Percentiles rank a stretch among this genome's conserved stretches.
These are phyloP conservation scores for Telmatochromis bifrenatus DNA, from an alignment of 2,113 vertebrate genomes.

Conservation along the genomic window DNA sequence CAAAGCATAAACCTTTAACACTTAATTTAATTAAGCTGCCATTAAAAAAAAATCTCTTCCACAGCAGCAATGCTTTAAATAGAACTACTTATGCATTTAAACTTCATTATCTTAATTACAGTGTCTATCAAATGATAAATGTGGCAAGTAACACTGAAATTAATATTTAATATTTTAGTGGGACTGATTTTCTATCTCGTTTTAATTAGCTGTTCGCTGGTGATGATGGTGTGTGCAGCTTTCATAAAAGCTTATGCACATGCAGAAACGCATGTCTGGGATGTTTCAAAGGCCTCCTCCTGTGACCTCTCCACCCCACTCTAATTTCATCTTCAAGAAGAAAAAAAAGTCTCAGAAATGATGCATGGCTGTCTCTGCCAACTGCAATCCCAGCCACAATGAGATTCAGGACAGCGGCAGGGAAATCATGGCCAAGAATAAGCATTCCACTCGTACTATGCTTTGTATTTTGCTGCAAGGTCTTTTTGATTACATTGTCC, in stretches of 20 bases:
- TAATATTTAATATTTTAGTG: constrained; percentile 51
- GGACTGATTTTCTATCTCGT: constrained; percentile 3
- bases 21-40: constrained; percentile 11
- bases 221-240: not conserved
- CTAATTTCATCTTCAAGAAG: not conserved
- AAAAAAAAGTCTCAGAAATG: not conserved
- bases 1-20: constrained; percentile 5
- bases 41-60: constrained; percentile 3
- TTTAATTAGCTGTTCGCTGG: constrained; percentile 32
- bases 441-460: not conserved
- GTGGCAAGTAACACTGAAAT: constrained; percentile 28
- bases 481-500: not conserved
- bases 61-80: constrained; percentile 38
- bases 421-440: not conserved
- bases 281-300: not conserved
- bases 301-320: not conserved
- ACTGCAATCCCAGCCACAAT: not conserved
- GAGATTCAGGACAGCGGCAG: not conserved
- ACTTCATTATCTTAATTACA: constrained; percentile 59
- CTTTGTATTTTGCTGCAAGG: not conserved
- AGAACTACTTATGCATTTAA: constrained; percentile 49
- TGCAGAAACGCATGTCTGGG: not conserved
- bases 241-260: not conserved
- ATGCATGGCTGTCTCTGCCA: not conserved
- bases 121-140: constrained; percentile 52